Percentiles rank a stretch among this genome's conserved stretches.
Conservation (phyloP, 2,797 vertebrate species). For the Macropus fuliginosus region DNA sequence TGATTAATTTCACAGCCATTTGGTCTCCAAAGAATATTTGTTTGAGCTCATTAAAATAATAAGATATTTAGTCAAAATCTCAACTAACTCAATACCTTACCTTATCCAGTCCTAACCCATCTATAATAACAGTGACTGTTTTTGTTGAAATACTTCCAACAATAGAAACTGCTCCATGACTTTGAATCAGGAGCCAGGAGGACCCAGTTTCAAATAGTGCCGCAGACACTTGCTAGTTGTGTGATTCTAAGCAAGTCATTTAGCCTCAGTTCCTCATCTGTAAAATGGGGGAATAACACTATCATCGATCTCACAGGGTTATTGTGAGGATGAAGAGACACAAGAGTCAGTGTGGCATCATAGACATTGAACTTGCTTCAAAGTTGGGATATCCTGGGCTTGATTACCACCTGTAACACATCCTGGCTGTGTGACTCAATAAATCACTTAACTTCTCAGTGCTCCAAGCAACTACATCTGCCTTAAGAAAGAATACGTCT, state of each 20-base stretch:
- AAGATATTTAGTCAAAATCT: neutral
- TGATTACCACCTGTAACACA: too few relatives aligned
- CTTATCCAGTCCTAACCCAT: neutral
- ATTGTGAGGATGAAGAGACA: neutral
- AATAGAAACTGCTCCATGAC: neutral
- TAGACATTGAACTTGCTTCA: too few relatives aligned
- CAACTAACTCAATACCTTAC: neutral
- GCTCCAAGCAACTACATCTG: too few relatives aligned
- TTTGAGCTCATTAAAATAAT: neutral
- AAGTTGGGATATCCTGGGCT: too few relatives aligned
- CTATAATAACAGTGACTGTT: neutral
- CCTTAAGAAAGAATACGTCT: too few relatives aligned
- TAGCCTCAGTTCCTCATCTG: neutral
- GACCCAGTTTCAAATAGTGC: neutral
- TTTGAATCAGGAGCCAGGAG: neutral
- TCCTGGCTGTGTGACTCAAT: too few relatives aligned
- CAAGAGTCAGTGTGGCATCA: neutral
- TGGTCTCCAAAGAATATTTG: neutral
- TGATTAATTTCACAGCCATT: neutral
- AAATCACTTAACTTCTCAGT: too few relatives aligned
- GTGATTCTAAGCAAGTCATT: neutral
- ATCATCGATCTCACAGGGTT: neutral
- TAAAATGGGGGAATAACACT: neutral
- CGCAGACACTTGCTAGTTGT: neutral
- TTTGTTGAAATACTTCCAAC: neutral